Evolutionary conservation across 2,888 invertebrate species (phyloP), one percentile per base, ranked within the genome.

Genomic region (Dendrolimus houi): DNA sequence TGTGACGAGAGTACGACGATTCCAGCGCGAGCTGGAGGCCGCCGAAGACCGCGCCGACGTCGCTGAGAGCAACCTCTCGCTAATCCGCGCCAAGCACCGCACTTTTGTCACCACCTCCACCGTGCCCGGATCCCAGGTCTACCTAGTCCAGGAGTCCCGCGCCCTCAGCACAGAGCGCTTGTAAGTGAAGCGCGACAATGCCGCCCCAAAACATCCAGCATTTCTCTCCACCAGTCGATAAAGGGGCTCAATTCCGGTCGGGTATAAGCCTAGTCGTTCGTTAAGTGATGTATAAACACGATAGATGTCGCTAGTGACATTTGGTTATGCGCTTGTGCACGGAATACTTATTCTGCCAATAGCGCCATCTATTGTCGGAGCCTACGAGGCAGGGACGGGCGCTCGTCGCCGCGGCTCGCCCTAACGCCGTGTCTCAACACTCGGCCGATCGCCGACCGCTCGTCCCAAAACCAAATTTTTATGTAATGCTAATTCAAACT

Each of bases 71-170:
- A 98, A 96, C 90, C 93, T 98, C 85, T 95, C 96, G 74, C 93
- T 98, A 87, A 98, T 98, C 92, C 96, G 98, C 79, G 97, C 98
- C 92, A 98, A 99, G 93, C 98, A 98, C 93, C 97, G 98, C 92
- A 97, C 97, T 87, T 98, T 98, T 92, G 97, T 98, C 81, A 97
- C 97, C 92, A 97, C 97, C 86, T 96, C 96, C 87, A 94, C 96
- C 73, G 96, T 97, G 76, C 97, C 97, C 87, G 97, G 97, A 77
- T 96, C 96, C 80, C 96, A 96, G 92, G 96, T 97, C 75, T 96
- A 96, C 92, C 93, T 97, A 86, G 96, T 97, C 70, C 96, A 96
- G 92, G 96, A 96, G 91, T 94, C 95, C 84, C 95, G 93, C 79
- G 93, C 93, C 77, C 90, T 93, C 79, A 87, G 88, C 87, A 72